Conservation (phyloP, 2,113 vertebrate species). For the Addax nasomaculatus region DNA sequence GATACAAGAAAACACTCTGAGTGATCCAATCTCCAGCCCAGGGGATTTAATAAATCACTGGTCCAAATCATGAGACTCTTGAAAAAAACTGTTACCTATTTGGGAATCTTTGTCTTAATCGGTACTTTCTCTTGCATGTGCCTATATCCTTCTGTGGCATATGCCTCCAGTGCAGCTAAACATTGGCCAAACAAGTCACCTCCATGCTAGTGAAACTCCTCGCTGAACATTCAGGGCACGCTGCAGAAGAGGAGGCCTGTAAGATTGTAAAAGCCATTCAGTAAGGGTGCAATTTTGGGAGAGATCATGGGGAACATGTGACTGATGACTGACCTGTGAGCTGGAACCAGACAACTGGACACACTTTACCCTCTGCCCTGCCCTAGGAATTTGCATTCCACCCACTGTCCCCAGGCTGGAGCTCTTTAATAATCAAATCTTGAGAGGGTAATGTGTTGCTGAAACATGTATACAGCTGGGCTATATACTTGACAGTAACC, state of each 20-base stretch:
- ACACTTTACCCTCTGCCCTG: neutral
- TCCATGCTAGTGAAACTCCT: neutral
- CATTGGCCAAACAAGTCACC: neutral
- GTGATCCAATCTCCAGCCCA: neutral
- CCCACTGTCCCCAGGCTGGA: neutral
- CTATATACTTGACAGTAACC: neutral
- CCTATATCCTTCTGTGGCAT: neutral
- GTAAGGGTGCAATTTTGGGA: neutral
- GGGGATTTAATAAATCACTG: neutral
- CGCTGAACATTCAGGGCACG: neutral
- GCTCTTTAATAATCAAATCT: neutral
- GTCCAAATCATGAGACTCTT: neutral
- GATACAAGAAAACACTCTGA: neutral
- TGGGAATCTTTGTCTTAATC: neutral
- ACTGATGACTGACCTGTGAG: neutral
- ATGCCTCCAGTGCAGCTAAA: neutral
- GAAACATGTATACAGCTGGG: neutral
- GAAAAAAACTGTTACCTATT: neutral
- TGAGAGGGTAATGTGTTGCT: neutral
- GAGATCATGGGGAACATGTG: neutral
- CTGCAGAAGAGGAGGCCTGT: neutral
- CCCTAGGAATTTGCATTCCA: neutral
- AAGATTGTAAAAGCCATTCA: neutral
- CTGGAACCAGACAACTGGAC: neutral
- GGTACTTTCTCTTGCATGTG: neutral